A percentile compares a stretch with the other conserved stretches of the same genome.
Evolutionary conservation across 2,888 invertebrate species (phyloP).

Genomic region (Tortrix viridana): DNA sequence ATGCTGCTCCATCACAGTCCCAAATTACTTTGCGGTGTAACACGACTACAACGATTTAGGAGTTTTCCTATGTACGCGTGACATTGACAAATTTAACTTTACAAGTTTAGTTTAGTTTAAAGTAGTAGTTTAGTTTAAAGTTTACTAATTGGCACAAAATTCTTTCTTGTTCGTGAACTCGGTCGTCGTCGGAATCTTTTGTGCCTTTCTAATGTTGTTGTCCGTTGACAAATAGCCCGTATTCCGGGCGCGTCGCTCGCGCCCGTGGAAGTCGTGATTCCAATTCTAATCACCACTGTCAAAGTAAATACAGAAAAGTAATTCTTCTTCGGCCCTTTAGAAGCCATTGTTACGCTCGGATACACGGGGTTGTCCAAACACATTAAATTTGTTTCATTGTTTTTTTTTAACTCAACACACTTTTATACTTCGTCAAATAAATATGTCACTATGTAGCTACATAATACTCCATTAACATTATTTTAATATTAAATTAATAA

Average conservation of each 20-base stretch:
- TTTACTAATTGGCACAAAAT: conserved; percentile 16
- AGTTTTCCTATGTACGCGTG: conserved; percentile 17
- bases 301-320: no score
- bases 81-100: not conserved
- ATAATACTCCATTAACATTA: no score
- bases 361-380: no score
- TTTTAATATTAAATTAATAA: no score
- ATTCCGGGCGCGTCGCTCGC: conserved; percentile 9
- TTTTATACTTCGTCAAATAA: no score
- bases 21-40: not conserved
- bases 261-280: conserved; percentile 20
- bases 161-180: conserved; percentile 10
- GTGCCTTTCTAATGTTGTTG: conserved; percentile 26
- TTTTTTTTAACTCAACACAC: no score
- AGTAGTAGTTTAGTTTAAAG: no score
- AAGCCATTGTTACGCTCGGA: no score
- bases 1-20: not conserved
- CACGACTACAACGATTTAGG: not conserved
- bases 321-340: no score
- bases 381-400: no score
- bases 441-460: no score
- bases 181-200: conserved; percentile 1
- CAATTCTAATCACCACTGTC: conserved; percentile 25
- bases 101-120: not conserved
- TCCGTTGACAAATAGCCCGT: conserved; percentile 12